Percentiles rank a stretch among this genome's conserved stretches.
Evolutionary conservation across 2,888 invertebrate species (phyloP).

Genomic region (Pollenia labialis): DNA sequence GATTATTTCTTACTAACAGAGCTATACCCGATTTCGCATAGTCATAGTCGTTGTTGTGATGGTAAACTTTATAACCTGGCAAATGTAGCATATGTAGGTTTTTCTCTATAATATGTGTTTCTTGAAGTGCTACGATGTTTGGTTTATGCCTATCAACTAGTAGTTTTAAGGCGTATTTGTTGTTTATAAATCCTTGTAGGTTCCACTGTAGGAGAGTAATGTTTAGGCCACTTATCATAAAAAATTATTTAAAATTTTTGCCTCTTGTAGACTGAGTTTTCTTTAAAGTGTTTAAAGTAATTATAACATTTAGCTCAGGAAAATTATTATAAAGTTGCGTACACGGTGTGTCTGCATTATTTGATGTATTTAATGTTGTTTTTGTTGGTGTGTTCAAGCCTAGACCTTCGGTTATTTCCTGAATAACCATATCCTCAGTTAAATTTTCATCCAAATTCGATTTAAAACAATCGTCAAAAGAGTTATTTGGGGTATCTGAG

Average conservation of each 20-base stretch:
- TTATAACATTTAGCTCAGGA: neutral
- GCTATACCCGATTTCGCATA: constrained; percentile 30
- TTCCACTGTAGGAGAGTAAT: constrained; percentile 3
- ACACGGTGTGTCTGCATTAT: too few relatives aligned
- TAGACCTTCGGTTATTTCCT: too few relatives aligned
- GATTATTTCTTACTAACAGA: neutral
- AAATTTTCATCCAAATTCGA: neutral
- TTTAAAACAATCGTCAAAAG: neutral
- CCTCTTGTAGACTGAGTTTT: constrained; percentile 5
- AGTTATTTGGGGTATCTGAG: neutral
- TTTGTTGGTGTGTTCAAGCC: too few relatives aligned
- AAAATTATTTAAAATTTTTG: neutral
- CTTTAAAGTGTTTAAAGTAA: neutral
- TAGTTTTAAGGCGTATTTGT: too few relatives aligned
- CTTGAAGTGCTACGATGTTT: neutral
- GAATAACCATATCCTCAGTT: too few relatives aligned
- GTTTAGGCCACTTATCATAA: constrained; percentile 12
- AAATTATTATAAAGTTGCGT: too few relatives aligned
- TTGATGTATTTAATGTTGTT: too few relatives aligned
- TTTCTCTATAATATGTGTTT: constrained; percentile 16
- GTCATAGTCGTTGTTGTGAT: constrained; percentile 14
- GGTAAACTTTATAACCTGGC: neutral
- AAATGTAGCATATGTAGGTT: neutral
- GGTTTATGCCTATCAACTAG: constrained; percentile 6
- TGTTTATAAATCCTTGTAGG: neutral